phyloP scores from a whole-genome alignment of 2,113 vertebrate species.

The Megaceryle torquata region DNA sequence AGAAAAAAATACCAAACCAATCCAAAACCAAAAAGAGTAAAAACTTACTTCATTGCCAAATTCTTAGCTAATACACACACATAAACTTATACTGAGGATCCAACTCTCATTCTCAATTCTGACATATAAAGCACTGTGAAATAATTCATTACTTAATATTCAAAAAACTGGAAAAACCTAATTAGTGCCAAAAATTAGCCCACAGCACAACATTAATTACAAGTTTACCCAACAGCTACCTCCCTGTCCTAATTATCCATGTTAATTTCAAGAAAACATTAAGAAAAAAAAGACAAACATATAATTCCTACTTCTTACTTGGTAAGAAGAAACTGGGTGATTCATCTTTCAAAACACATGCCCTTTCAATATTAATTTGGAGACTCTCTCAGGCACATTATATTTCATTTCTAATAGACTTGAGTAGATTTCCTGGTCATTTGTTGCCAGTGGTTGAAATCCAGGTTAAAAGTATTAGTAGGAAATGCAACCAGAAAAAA shows the following conservation, averaged over 20 bases:
- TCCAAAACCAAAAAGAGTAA: not conserved
- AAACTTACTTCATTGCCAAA: not conserved
- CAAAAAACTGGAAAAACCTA: not conserved
- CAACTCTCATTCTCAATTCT: not conserved
- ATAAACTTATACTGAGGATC: not conserved
- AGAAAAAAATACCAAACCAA: not conserved
- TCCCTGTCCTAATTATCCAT: constrained; percentile 23
- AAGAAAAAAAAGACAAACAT: not conserved
- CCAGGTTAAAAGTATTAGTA: not conserved
- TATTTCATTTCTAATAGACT: not conserved
- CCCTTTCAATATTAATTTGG: not conserved
- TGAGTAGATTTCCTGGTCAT: not conserved
- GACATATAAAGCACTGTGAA: not conserved
- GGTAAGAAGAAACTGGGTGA: not conserved
- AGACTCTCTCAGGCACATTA: not conserved
- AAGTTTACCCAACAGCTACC: constrained; percentile 17
- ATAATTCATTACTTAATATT: constrained; percentile 8
- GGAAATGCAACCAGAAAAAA: not conserved
- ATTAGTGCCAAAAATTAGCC: constrained; percentile 42
- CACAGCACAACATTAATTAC: constrained; percentile 20
- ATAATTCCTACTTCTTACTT: not conserved
- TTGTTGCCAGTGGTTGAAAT: not conserved
- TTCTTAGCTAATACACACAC: not conserved
- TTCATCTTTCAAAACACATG: not conserved
- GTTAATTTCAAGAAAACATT: not conserved